phyloP scores from a whole-genome alignment of 2,888 invertebrate genomes.

The Leptogaster cylindrica region DNA sequence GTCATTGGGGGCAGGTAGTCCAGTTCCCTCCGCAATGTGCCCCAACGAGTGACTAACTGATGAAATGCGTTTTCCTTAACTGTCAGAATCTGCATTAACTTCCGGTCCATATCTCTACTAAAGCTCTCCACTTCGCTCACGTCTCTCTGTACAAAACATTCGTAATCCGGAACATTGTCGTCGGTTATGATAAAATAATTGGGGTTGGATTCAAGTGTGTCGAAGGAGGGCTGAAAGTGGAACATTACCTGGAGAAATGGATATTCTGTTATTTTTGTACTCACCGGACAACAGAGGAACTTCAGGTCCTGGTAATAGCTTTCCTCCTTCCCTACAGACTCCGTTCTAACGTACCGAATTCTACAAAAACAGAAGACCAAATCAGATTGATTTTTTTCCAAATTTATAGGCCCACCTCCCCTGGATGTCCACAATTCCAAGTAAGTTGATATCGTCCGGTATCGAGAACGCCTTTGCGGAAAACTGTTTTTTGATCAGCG shows the following conservation, averaged over 20 bases:
- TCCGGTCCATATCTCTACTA: background rate
- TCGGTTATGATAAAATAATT: slow-evolving; percentile 10
- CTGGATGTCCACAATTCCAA: slow-evolving; percentile 13
- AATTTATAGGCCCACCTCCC: slow-evolving; percentile 3
- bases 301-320: slow-evolving; percentile 1
- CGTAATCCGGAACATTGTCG: slow-evolving; percentile 22
- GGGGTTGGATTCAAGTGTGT: background rate
- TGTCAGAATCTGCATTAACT: background rate
- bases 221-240: background rate
- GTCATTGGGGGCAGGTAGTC: slow-evolving; percentile 16
- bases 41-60: background rate
- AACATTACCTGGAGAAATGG: background rate
- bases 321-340: background rate
- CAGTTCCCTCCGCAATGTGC: background rate
- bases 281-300: slow-evolving; percentile 1
- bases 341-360: slow-evolving; percentile 2
- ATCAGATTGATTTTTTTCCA: background rate
- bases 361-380: slow-evolving; percentile 2
- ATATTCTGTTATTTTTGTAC: background rate
- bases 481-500: background rate
- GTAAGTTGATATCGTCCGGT: background rate
- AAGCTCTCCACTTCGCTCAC: background rate
- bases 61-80: slow-evolving; percentile 10
- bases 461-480: background rate
- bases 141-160: slow-evolving; percentile 2